Evolutionary conservation across 2,888 invertebrate genomes (phyloP), one percentile per base, ranked within the genome.

Genomic region (Agriotes lineatus): DNA sequence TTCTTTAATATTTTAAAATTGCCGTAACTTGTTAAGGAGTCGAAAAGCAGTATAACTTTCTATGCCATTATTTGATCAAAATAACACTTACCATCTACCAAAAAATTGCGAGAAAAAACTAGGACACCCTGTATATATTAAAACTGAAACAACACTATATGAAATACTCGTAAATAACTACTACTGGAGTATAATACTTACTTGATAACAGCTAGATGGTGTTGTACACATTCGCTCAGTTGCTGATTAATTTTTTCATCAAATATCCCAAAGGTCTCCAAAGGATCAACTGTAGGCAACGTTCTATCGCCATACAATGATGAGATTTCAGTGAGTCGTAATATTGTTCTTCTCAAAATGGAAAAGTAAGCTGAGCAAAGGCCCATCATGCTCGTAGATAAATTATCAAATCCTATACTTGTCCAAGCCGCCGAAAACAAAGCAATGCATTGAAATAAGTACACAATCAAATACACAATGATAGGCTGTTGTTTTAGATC

Each of bases 341-440:
- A 48, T 42, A 78, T 71, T 44, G 74, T 75, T n/a, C 64, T 56
- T 19, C 73, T 73, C 16, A 79, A 61, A 65, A 79, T 76, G 22
- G 72, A 71, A 62, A 78, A 75, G 50, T 79, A 76, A 7, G 76
- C 75, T 14, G 74, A 67, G 16, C 73, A 76, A 18, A 76, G 48
- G 14, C 52, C 35, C 52, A 52, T 52, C 52, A 52, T 33, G 33
- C 74, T 70, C n/a, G 73, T 72, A 9, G 75, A 73, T 39, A 79
- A 60, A n/a, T 74, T 71, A 71, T 80, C 79, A 56, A 80, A 70
- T 37, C 76, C 74, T 7, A 76, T 71, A 50, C 77, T 76, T 22
- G 73, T 74, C 70, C 71, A 74, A 10, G 72, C 73, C 6, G 74
- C 74, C 33, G 70, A 71, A 22, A 73, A 37, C 44, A 76, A 45